A percentile compares a stretch with the other conserved stretches of the same genome.
These are phyloP conservation scores for Periophthalmodon schlosseri DNA, from an alignment of 2,113 vertebrate species.

Conservation along the genomic window DNA sequence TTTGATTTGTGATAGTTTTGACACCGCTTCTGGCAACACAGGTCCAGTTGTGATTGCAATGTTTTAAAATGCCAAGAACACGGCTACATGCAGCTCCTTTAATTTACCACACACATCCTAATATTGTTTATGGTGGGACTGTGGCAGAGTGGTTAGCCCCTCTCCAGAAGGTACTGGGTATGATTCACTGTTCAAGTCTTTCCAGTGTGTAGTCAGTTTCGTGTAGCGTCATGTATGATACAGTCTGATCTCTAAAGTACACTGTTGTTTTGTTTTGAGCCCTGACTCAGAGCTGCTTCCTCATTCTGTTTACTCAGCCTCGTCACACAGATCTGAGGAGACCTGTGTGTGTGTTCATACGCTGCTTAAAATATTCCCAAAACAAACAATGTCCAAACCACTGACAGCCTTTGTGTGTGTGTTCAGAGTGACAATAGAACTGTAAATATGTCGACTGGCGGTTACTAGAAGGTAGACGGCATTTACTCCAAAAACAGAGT, in stretches of 20 bases:
- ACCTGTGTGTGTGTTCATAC: slow-evolving; percentile 1
- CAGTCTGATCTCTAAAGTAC: not conserved
- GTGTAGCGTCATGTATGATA: not conserved
- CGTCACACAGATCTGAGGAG: not conserved
- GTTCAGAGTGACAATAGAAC: not conserved
- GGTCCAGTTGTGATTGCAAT: no score
- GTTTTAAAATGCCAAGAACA: no score
- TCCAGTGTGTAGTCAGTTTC: no score
- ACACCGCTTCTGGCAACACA: no score
- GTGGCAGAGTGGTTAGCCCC: no score
- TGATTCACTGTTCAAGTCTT: no score
- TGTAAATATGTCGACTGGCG: not conserved
- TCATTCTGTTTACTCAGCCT: slow-evolving; percentile 1
- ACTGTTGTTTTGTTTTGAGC: not conserved
- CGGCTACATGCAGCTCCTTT: no score
- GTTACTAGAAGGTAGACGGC: not conserved
- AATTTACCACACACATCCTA: no score
- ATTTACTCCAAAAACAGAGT: not conserved
- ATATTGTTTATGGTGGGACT: no score
- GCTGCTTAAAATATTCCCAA: slow-evolving; percentile 2
- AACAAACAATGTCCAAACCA: not conserved
- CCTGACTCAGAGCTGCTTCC: slow-evolving; percentile 1
- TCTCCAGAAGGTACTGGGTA: no score
- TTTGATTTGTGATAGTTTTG: no score
- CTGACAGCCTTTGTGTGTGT: not conserved